Percentiles rank a stretch among this genome's conserved stretches.
Evolutionary conservation across 2,113 vertebrate genomes (phyloP).

Genomic region (Eidolon helvum): DNA sequence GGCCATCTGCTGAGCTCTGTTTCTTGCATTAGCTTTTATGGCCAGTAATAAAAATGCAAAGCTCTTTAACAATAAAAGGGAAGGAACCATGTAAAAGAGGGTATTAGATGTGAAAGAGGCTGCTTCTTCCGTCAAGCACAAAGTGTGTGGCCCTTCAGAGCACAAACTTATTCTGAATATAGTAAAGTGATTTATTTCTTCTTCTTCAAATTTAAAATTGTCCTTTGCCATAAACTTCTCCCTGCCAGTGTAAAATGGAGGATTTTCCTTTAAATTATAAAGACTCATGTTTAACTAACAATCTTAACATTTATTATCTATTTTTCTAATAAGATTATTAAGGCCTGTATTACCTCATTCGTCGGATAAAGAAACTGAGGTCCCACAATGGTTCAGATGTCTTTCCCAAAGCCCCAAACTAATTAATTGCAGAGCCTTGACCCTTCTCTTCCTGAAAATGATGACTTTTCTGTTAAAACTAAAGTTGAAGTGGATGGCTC

Average conservation of each 20-base stretch:
- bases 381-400: neutral
- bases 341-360: neutral
- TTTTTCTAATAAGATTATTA: constrained; percentile 28
- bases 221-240: neutral
- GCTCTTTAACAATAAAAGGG: constrained; percentile 41
- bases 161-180: neutral
- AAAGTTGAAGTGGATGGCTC: neutral
- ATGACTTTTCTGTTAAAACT: neutral
- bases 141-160: neutral
- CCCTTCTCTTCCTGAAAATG: neutral
- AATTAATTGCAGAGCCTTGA: neutral
- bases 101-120: neutral
- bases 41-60: constrained; percentile 48
- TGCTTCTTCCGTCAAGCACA: neutral
- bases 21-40: constrained; percentile 4
- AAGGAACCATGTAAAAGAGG: constrained; percentile 22
- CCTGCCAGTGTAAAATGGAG: neutral
- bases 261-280: constrained; percentile 18
- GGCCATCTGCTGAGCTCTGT: constrained; percentile 34
- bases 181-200: neutral
- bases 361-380: constrained; percentile 25
- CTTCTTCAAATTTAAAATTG: constrained; percentile 5
- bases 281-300: neutral
- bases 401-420: neutral
- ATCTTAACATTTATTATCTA: constrained; percentile 11